phyloP scores from a whole-genome alignment of 1,140 invertebrate genomes.

The Drosophila auraria region DNA sequence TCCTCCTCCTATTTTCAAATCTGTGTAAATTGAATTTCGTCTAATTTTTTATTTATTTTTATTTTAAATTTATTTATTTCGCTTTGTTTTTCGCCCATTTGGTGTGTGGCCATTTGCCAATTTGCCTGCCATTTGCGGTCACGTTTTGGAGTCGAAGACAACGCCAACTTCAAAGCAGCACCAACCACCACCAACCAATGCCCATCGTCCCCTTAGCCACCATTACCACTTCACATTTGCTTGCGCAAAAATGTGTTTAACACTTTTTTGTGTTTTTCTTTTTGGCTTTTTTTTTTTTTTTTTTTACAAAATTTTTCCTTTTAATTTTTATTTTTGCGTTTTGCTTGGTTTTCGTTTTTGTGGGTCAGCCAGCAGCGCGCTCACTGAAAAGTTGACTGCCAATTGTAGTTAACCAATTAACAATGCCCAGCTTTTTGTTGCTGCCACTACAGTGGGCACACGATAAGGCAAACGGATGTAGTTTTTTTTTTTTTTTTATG shows the following conservation, averaged over 20 bases:
- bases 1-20: slow-evolving; percentile 20
- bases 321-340: slow-evolving; percentile 38
- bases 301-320: slow-evolving; percentile 59
- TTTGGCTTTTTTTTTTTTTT: background rate
- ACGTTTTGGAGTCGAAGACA: slow-evolving; percentile 55
- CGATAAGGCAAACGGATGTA: background rate
- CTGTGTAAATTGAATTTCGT: slow-evolving; percentile 68
- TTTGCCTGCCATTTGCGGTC: slow-evolving; percentile 64
- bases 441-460: slow-evolving; percentile 4
- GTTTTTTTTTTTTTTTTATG: too few relatives aligned
- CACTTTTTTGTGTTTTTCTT: slow-evolving; percentile 8
- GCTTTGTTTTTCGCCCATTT: slow-evolving; percentile 1
- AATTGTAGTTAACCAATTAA: slow-evolving; percentile 79
- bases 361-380: slow-evolving; percentile 54
- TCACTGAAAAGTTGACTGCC: slow-evolving; percentile 69
- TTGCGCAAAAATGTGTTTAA: slow-evolving; percentile 20
- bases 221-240: slow-evolving; percentile 11
- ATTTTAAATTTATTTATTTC: slow-evolving; percentile 4
- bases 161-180: slow-evolving; percentile 31
- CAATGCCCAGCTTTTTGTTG: slow-evolving; percentile 28
- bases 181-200: slow-evolving; percentile 6
- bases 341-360: slow-evolving; percentile 29
- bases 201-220: slow-evolving; percentile 5
- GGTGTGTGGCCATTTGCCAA: slow-evolving; percentile 44
- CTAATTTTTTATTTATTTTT: background rate